Conservation (phyloP, 2,888 invertebrate species). For the Scaptodrosophila latifasciaeformis region DNA sequence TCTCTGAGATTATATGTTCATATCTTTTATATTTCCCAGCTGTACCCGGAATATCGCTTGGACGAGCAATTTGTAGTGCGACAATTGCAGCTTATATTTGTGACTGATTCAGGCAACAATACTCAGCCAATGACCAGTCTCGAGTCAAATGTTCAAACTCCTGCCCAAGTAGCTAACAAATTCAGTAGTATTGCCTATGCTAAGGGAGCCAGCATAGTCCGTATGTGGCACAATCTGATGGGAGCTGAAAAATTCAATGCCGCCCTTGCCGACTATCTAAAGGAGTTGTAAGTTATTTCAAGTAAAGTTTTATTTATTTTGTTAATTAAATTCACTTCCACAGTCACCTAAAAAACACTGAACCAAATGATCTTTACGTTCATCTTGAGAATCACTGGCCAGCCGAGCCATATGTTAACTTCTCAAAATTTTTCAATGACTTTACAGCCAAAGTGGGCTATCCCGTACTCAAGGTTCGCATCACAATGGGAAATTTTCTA, state of each 20-base stretch:
- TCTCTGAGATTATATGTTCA: slow-evolving; percentile 72
- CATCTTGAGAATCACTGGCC: slow-evolving; percentile 73
- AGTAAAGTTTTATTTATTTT: background rate
- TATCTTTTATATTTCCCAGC: slow-evolving; percentile 76
- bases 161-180: slow-evolving; percentile 77
- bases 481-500: slow-evolving; percentile 7
- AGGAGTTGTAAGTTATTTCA: slow-evolving; percentile 73
- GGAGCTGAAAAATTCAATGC: slow-evolving; percentile 76
- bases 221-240: slow-evolving; percentile 81
- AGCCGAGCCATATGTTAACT: slow-evolving; percentile 58
- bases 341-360: slow-evolving; percentile 70
- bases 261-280: slow-evolving; percentile 78
- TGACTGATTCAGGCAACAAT: slow-evolving; percentile 77
- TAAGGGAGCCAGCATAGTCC: slow-evolving; percentile 80
- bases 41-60: slow-evolving; percentile 80
- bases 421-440: slow-evolving; percentile 73
- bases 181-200: slow-evolving; percentile 80
- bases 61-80: slow-evolving; percentile 82
- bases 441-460: slow-evolving; percentile 83
- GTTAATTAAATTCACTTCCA: background rate
- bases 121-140: slow-evolving; percentile 78
- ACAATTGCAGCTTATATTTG: slow-evolving; percentile 80
- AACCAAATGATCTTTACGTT: slow-evolving; percentile 77
- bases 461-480: slow-evolving; percentile 78
- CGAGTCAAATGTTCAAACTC: slow-evolving; percentile 77